Percentiles rank a stretch among this genome's conserved stretches.
These are phyloP conservation scores for Lophius americanus DNA, from an alignment of 2,797 vertebrate species.

Conservation along the genomic window DNA sequence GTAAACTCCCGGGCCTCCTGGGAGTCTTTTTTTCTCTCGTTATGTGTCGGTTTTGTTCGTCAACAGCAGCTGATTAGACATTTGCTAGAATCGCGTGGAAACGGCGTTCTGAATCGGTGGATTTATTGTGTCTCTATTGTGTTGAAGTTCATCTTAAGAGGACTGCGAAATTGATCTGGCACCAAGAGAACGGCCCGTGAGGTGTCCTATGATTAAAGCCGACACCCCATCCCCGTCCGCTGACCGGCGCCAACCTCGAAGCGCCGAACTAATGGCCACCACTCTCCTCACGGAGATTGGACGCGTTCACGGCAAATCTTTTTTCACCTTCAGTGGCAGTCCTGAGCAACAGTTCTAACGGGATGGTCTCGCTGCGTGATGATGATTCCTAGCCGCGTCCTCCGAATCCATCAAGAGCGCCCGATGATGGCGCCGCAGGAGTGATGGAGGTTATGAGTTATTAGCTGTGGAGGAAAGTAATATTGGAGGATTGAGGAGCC, in stretches of 20 bases:
- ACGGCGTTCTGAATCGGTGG: conserved; percentile 14
- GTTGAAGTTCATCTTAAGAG: conserved; percentile 31
- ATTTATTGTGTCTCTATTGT: conserved; percentile 31
- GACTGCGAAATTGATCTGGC: conserved; percentile 73
- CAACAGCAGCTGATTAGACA: conserved; percentile 14
- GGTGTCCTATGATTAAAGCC: conserved; percentile 64
- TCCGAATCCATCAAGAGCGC: conserved; percentile 57
- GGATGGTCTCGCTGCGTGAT: conserved; percentile 46
- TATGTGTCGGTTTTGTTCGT: conserved; percentile 2
- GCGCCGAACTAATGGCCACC: conserved; percentile 40
- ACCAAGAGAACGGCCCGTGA: conserved; percentile 53
- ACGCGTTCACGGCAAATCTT: conserved; percentile 18
- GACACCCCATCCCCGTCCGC: conserved; percentile 58
- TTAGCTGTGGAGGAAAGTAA: conserved; percentile 65
- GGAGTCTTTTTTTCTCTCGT: neutral
- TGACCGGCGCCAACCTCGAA: conserved; percentile 52
- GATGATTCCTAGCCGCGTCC: conserved; percentile 63
- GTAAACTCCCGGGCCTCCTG: neutral
- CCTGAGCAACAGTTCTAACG: conserved; percentile 48
- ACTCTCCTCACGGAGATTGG: conserved; percentile 35
- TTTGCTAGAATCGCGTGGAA: conserved; percentile 10
- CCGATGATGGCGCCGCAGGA: conserved; percentile 60
- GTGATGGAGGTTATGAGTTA: conserved; percentile 75
- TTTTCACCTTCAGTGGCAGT: conserved; percentile 37
- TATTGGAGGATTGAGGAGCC: conserved; percentile 67